Percentiles rank a stretch among this genome's conserved stretches.
Evolutionary conservation across 2,797 vertebrate species (phyloP).

Genomic region (Pristis pectinata): DNA sequence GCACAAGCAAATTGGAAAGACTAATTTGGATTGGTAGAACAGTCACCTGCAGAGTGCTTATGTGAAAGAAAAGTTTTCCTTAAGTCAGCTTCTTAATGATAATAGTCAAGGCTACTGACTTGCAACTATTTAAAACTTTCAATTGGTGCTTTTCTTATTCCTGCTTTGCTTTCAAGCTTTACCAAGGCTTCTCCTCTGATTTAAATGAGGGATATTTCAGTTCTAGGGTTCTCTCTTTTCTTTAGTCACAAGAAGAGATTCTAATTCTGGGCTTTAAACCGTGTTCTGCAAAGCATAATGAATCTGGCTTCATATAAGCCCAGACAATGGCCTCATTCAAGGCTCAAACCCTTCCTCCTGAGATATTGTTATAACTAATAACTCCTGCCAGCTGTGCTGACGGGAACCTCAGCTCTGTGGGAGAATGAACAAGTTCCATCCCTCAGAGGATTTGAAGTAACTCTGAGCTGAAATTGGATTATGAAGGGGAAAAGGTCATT

Average conservation of each 20-base stretch:
- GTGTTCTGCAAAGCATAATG: conserved; percentile 85
- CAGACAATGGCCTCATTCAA: conserved; percentile 91
- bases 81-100: conserved; percentile 53
- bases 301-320: conserved; percentile 82
- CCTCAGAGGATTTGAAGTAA: conserved; percentile 59
- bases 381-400: conserved; percentile 86
- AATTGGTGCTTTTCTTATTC: conserved; percentile 58
- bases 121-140: conserved; percentile 58
- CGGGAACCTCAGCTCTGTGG: conserved; percentile 69
- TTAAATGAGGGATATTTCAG: conserved; percentile 55
- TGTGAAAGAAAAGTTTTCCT: conserved; percentile 51
- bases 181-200: conserved; percentile 54
- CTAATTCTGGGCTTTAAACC: conserved; percentile 62
- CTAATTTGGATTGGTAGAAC: background rate
- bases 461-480: conserved; percentile 71
- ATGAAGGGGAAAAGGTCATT: conserved; percentile 57
- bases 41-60: conserved; percentile 42
- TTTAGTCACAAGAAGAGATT: conserved; percentile 58
- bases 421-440: conserved; percentile 62
- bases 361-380: conserved; percentile 81
- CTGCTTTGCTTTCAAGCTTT: conserved; percentile 59
- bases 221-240: conserved; percentile 55
- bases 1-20: background rate
- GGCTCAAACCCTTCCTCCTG: conserved; percentile 65
- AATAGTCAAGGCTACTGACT: conserved; percentile 55